phyloP scores from a whole-genome alignment of 2,888 invertebrate species.

The Xanthia togata region DNA sequence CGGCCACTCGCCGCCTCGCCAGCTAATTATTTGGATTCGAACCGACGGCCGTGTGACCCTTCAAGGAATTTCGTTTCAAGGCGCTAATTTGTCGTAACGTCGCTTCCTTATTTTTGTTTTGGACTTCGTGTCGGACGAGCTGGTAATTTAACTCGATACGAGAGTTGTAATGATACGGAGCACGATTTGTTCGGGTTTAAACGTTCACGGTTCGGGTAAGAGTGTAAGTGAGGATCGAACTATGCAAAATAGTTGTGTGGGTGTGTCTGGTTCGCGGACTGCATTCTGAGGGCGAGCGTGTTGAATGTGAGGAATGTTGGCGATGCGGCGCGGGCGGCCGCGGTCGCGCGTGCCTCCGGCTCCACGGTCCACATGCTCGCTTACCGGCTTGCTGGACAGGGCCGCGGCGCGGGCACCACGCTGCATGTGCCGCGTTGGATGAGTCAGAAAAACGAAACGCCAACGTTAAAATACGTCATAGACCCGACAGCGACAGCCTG shows the following conservation, averaged over 20 bases:
- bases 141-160: constrained; percentile 56
- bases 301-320: constrained; percentile 86
- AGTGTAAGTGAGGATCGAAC: constrained; percentile 77
- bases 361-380: constrained; percentile 66
- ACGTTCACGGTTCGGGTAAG: constrained; percentile 37
- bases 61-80: constrained; percentile 79
- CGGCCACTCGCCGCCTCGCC: constrained; percentile 83
- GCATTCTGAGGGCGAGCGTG: constrained; percentile 87
- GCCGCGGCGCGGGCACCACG: constrained; percentile 83
- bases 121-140: constrained; percentile 63
- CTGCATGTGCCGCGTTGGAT: constrained; percentile 86
- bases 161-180: constrained; percentile 44
- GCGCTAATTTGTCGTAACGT: constrained; percentile 76
- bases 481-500: constrained; percentile 67
- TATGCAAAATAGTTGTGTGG: constrained; percentile 86
- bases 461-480: constrained; percentile 78
- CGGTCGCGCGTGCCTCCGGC: constrained; percentile 75
- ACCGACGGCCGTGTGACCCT: constrained; percentile 80
- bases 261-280: constrained; percentile 81
- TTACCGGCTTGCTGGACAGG: constrained; percentile 81
- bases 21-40: constrained; percentile 86
- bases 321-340: constrained; percentile 77
- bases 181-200: constrained; percentile 43
- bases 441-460: constrained; percentile 87
- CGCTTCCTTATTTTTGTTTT: constrained; percentile 74